These are phyloP conservation scores for Auanema freiburgensis DNA, from an alignment of 2,888 invertebrate species.

Conservation along the genomic window DNA sequence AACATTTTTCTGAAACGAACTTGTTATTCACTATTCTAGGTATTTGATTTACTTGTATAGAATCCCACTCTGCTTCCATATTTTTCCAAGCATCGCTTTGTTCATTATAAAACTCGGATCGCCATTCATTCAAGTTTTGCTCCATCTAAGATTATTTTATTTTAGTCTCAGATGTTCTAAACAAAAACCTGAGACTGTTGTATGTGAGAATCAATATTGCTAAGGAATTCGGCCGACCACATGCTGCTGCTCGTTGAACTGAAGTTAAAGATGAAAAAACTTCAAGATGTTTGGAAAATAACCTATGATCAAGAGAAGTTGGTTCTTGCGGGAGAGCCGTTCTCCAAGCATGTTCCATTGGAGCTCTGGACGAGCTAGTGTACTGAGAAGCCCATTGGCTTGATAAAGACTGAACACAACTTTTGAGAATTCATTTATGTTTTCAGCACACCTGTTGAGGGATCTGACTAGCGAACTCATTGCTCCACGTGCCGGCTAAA, in stretches of 20 bases:
- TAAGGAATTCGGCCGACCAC: constrained; percentile 56
- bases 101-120: constrained; percentile 18
- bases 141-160: constrained; percentile 10
- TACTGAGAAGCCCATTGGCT: constrained; percentile 46
- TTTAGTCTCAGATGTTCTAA: background rate
- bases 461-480: constrained; percentile 26
- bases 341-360: constrained; percentile 23
- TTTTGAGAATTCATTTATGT: too few relatives aligned
- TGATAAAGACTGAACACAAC: constrained; percentile 24
- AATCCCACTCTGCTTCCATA: constrained; percentile 27
- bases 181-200: constrained; percentile 13
- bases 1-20: constrained; percentile 14
- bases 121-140: constrained; percentile 13
- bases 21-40: background rate
- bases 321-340: constrained; percentile 17
- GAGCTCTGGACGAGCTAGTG: constrained; percentile 7
- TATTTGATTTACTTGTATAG: constrained; percentile 19
- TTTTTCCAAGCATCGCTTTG: constrained; percentile 25
- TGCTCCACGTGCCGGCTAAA: constrained; percentile 35
- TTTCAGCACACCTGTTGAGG: too few relatives aligned
- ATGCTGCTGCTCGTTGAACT: constrained; percentile 30
- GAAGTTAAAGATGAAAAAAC: constrained; percentile 3
- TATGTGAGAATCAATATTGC: constrained; percentile 38
- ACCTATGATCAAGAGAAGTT: constrained; percentile 6
- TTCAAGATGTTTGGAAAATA: constrained; percentile 2